Evolutionary conservation across 2,113 vertebrate species (phyloP), one percentile per base, ranked within the genome.

Genomic region (Callaeas wilsoni): DNA sequence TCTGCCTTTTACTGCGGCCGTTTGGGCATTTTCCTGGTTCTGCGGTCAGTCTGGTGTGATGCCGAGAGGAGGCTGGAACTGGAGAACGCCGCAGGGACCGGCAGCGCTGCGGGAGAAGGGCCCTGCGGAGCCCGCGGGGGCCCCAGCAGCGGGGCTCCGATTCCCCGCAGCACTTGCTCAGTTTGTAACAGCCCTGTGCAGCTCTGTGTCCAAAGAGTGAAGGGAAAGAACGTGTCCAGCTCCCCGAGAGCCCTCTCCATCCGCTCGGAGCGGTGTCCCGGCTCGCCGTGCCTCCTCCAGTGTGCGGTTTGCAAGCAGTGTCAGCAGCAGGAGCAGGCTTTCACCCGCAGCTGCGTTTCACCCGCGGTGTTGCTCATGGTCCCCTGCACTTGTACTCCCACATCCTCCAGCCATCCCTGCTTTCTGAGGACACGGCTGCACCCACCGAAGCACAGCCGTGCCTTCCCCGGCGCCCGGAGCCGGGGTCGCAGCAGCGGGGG

Each of bases 401-500:
- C 67, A 8, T 18, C 67, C 86, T 62, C 41, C 32, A 57, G 56
- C 53, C 26, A 5, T 12, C 65, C 22, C 3, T 3, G 37, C 6
- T 76, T 37, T 33, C 60, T 84, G 6, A 53, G 14, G 46, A 26
- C 77, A 5, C 5, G 0, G 7, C 68, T 68, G 37, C 20, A 35
- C 37, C 32, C 44, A 20, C 10, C 1, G 2, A 13, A 25, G 42
- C 2, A 0, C 12, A 2, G 6, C 16, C 3, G 0, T 13, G 49
- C 73, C 60, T 50, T 16, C 60, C 14, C 0, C 13, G 37, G 41
- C 78, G 32, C n/a, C 37, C 4, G 4, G 9, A 56, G 41, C 53
- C 22, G 10, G 63, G 60, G 11, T 18, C 16, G 12, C 2, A 39
- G 53, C 15, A 7, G 9, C 13, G 39, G 10, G 17, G 35, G 56